phyloP scores from a whole-genome alignment of 2,888 invertebrate species.

The Julus scanicus region DNA sequence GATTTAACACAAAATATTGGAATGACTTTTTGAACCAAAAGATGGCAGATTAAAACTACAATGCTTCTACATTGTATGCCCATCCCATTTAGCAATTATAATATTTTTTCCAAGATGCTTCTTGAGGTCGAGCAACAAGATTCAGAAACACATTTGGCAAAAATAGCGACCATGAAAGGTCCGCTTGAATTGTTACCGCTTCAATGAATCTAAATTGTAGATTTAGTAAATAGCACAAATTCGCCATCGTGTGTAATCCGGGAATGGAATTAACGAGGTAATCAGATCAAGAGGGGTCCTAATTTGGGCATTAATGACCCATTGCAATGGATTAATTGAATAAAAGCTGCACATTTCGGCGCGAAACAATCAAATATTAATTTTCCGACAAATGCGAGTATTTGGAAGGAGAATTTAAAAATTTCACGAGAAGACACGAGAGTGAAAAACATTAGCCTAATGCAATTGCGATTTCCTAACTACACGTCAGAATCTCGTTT shows the following conservation, averaged over 20 bases:
- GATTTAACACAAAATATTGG: background rate
- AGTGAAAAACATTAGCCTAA: background rate
- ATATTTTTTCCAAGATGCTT: background rate
- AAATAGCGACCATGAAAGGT: too few relatives aligned
- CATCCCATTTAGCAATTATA: too few relatives aligned
- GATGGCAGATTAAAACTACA: background rate
- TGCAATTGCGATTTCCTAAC: background rate
- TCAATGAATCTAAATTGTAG: background rate
- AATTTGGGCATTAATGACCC: constrained; percentile 32
- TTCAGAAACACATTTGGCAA: too few relatives aligned
- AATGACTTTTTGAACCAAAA: background rate
- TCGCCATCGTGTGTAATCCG: background rate
- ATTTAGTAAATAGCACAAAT: background rate
- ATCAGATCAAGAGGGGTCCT: background rate
- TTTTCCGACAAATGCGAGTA: background rate
- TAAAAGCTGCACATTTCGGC: background rate
- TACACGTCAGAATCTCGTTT: background rate
- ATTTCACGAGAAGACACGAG: background rate
- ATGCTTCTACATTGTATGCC: background rate
- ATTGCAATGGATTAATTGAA: background rate
- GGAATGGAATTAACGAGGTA: background rate
- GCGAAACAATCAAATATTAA: constrained; percentile 30
- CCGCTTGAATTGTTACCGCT: background rate
- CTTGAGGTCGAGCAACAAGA: too few relatives aligned
- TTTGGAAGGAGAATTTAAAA: background rate